Evolutionary conservation across 2,888 invertebrate genomes (phyloP).

Genomic region (Iselma pallidipennis): DNA sequence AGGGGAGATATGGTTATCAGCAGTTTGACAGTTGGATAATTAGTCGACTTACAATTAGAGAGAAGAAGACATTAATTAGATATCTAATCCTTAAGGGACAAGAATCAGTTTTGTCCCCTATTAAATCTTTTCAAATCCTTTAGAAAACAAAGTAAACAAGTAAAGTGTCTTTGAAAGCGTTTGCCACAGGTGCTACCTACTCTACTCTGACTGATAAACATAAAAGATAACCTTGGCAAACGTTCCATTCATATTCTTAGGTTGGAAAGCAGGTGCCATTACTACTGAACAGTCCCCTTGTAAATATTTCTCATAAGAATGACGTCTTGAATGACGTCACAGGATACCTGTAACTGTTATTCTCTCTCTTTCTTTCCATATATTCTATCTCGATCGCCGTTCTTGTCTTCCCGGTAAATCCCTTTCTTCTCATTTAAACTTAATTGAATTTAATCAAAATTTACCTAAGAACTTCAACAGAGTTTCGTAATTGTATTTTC

Average conservation of each 20-base stretch:
- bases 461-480: neutral
- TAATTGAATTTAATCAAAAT: neutral
- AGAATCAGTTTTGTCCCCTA: neutral
- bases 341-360: constrained; percentile 3
- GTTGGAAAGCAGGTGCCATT: constrained; percentile 14
- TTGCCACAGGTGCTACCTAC: neutral
- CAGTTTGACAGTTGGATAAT: neutral
- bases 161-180: neutral
- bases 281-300: neutral
- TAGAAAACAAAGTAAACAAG: neutral
- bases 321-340: constrained; percentile 24
- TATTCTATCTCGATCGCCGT: no score
- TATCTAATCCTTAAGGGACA: no score
- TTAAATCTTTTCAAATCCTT: neutral
- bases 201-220: neutral
- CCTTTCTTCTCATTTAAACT: neutral
- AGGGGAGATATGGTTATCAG: neutral
- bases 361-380: neutral
- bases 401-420: no score
- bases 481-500: constrained; percentile 39
- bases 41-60: no score
- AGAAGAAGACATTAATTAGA: no score
- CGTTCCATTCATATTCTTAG: constrained; percentile 11
- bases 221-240: constrained; percentile 21
- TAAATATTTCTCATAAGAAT: constrained; percentile 6